A percentile compares a stretch with the other conserved stretches of the same genome.
phyloP scores from a whole-genome alignment of 2,888 invertebrate species.

The Malthinus flaveolus region DNA sequence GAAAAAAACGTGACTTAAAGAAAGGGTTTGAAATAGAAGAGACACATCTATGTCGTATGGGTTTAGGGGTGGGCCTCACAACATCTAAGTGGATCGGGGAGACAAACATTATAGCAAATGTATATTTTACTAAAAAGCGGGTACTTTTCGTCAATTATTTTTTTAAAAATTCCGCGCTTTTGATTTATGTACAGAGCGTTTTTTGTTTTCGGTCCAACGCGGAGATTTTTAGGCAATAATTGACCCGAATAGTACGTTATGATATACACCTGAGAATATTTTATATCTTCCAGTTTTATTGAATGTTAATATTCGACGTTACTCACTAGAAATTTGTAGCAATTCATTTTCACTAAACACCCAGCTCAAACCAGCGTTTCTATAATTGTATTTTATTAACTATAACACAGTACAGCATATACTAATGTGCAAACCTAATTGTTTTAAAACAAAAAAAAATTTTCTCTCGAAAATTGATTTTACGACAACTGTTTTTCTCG shows the following conservation, averaged over 20 bases:
- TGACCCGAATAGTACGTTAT: slow-evolving; percentile 10
- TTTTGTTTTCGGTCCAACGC: too few species aligned
- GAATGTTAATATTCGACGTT: slow-evolving; percentile 18
- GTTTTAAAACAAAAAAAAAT: slow-evolving; percentile 11
- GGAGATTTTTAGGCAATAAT: slow-evolving; percentile 3
- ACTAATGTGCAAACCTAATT: slow-evolving; percentile 29
- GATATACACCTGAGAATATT: slow-evolving; percentile 18
- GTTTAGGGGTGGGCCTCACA: slow-evolving; percentile 14
- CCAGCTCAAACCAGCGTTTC: slow-evolving; percentile 58
- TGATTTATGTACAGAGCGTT: too few species aligned
- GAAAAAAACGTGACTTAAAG: slow-evolving; percentile 17
- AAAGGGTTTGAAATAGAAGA: slow-evolving; percentile 34
- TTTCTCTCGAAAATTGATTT: background rate
- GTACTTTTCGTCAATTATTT: slow-evolving; percentile 18
- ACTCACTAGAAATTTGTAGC: slow-evolving; percentile 27
- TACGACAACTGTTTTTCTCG: background rate
- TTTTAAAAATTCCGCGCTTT: background rate
- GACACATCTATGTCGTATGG: slow-evolving; percentile 35
- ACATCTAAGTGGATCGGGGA: slow-evolving; percentile 26
- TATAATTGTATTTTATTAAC: slow-evolving; percentile 34
- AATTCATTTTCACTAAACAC: slow-evolving; percentile 47
- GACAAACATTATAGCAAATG: slow-evolving; percentile 35
- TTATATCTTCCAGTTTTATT: slow-evolving; percentile 20
- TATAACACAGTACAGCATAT: slow-evolving; percentile 46
- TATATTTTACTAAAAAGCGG: slow-evolving; percentile 26